Evolutionary conservation across 2,797 vertebrate species (phyloP).

Genomic region (Sphenopsis melanotis): DNA sequence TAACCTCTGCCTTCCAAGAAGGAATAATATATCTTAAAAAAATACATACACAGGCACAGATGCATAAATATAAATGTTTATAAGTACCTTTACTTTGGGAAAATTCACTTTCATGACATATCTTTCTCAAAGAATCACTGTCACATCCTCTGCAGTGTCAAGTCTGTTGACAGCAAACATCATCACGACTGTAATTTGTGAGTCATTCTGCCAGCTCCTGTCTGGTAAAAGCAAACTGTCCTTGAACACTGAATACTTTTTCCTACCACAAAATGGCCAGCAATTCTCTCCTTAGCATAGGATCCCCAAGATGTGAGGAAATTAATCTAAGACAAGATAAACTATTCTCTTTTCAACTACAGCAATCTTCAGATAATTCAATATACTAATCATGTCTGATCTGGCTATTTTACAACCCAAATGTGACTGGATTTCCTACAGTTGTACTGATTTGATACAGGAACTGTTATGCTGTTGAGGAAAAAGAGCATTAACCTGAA

Average conservation of each 20-base stretch:
- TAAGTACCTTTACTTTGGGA: neutral
- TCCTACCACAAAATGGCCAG: neutral
- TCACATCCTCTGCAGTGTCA: neutral
- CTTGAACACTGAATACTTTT: neutral
- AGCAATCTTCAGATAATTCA: neutral
- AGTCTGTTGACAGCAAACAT: neutral
- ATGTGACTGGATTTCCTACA: neutral
- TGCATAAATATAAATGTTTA: neutral
- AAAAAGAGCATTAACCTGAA: neutral
- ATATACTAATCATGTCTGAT: neutral
- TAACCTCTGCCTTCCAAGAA: neutral
- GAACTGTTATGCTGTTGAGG: neutral
- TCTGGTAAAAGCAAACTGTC: neutral
- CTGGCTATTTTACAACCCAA: neutral
- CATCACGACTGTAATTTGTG: neutral
- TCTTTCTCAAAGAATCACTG: neutral
- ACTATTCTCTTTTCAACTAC: neutral
- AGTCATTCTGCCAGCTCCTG: conserved; percentile 22
- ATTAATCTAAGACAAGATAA: neutral
- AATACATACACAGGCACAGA: neutral
- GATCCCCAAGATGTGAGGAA: neutral
- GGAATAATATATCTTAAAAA: neutral
- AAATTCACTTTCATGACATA: neutral
- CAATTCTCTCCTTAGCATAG: neutral
- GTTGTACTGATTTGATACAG: neutral